phyloP scores from a whole-genome alignment of 1,140 invertebrate species.

The Aphidius gifuensis region DNA sequence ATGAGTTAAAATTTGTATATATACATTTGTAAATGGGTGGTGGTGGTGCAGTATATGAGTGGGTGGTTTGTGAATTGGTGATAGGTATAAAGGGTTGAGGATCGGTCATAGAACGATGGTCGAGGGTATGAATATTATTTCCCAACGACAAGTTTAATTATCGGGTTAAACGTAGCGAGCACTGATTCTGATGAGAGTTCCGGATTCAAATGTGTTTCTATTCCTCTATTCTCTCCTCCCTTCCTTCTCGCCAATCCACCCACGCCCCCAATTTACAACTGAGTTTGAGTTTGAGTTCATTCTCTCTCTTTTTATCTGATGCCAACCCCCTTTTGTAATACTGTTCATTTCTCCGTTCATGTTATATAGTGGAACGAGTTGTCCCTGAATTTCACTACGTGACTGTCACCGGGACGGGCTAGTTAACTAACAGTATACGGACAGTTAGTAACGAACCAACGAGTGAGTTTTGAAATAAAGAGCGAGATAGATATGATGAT shows the following conservation, averaged over 20 bases:
- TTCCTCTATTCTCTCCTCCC: constrained; percentile 15
- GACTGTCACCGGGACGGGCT: constrained; percentile 53
- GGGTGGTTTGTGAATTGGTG: not conserved
- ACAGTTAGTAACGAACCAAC: constrained; percentile 47
- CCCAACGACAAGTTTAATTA: constrained; percentile 48
- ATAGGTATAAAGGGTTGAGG: not conserved
- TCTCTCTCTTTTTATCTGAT: constrained; percentile 27
- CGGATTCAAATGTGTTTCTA: constrained; percentile 49
- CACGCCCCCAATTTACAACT: constrained; percentile 4
- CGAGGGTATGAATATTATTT: not conserved
- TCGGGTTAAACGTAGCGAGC: constrained; percentile 56
- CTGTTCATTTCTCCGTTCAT: constrained; percentile 10
- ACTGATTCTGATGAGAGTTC: constrained; percentile 56
- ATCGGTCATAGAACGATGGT: constrained; percentile 5
- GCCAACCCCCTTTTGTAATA: constrained; percentile 4
- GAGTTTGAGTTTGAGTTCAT: constrained; percentile 5
- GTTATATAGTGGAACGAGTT: constrained; percentile 19
- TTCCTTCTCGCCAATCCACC: constrained; percentile 14
- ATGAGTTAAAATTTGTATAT: no score
- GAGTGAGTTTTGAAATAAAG: constrained; percentile 24
- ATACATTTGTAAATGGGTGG: not conserved
- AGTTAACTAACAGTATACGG: constrained; percentile 54
- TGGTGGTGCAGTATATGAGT: no score
- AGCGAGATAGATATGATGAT: not conserved
- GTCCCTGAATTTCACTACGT: constrained; percentile 36